phyloP scores from a whole-genome alignment of 2,888 invertebrate species.

The Aleiodes leptofemur region DNA sequence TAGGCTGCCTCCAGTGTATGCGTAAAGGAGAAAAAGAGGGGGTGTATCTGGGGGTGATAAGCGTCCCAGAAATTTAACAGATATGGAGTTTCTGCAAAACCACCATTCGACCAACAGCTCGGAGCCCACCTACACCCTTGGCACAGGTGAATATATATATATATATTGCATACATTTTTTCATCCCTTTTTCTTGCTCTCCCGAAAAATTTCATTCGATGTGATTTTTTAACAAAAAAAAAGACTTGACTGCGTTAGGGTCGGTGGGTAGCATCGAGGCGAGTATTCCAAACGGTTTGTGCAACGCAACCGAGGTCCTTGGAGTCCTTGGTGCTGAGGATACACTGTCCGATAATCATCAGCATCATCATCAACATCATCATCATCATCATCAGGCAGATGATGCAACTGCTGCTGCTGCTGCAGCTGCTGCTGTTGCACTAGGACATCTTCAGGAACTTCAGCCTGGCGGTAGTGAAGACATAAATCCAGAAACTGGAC shows the following conservation, averaged over 20 bases:
- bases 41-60: slow-evolving; percentile 70
- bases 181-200: too few species aligned
- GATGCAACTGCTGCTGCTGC: slow-evolving; percentile 51
- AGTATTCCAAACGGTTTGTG: slow-evolving; percentile 72
- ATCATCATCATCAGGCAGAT: slow-evolving; percentile 50
- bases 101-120: slow-evolving; percentile 74
- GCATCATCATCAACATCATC: slow-evolving; percentile 39
- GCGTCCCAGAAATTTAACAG: slow-evolving; percentile 69
- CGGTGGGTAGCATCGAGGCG: slow-evolving; percentile 74
- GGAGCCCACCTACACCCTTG: slow-evolving; percentile 72
- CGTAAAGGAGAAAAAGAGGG: slow-evolving; percentile 64
- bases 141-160: slow-evolving; percentile 65
- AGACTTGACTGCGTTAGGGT: slow-evolving; percentile 59
- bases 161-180: too few species aligned
- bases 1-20: slow-evolving; percentile 56
- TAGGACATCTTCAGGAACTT: slow-evolving; percentile 68
- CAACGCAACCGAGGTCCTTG: slow-evolving; percentile 64
- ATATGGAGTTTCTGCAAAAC: slow-evolving; percentile 75
- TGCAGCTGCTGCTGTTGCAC: slow-evolving; percentile 34
- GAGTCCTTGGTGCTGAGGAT: slow-evolving; percentile 68
- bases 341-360: slow-evolving; percentile 60
- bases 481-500: slow-evolving; percentile 64
- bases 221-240: slow-evolving; percentile 9
- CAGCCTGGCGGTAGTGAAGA: slow-evolving; percentile 67
- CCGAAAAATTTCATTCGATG: not conserved